These are phyloP conservation scores for Columba livia DNA, from an alignment of 2,113 vertebrate species.

Conservation along the genomic window DNA sequence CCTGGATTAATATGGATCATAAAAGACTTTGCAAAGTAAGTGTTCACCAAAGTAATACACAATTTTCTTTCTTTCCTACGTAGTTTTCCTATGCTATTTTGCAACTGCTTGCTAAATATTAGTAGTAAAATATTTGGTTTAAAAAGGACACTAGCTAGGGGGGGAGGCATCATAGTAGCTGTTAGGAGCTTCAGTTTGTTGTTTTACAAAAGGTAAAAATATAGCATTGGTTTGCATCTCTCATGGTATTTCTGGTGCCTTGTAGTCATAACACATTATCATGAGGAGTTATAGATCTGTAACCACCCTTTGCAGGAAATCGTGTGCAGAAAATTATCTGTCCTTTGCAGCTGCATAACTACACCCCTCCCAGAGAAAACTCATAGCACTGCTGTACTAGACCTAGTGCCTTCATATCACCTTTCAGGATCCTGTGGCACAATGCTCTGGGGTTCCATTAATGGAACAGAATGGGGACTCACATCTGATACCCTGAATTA, in stretches of 20 bases:
- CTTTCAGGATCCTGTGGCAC: background rate
- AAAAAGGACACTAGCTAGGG: background rate
- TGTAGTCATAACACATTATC: background rate
- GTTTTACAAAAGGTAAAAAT: background rate
- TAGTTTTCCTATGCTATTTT: background rate
- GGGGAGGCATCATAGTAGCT: fast-evolving
- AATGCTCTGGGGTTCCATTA: background rate
- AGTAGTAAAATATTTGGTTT: background rate
- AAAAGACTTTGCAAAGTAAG: background rate
- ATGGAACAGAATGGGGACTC: background rate
- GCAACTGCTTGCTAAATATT: background rate
- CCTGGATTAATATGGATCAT: background rate
- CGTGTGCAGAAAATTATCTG: background rate
- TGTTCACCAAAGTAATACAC: background rate
- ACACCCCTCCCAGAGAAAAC: background rate
- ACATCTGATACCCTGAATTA: background rate
- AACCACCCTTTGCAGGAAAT: background rate
- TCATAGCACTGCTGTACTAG: background rate
- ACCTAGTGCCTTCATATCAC: background rate
- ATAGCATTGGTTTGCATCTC: background rate
- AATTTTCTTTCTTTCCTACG: background rate
- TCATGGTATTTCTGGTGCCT: background rate
- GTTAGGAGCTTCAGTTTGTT: background rate
- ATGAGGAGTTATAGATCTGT: background rate
- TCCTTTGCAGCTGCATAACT: background rate